These are phyloP conservation scores for Calosoma granatense DNA, from an alignment of 1,140 invertebrate species.

Conservation along the genomic window DNA sequence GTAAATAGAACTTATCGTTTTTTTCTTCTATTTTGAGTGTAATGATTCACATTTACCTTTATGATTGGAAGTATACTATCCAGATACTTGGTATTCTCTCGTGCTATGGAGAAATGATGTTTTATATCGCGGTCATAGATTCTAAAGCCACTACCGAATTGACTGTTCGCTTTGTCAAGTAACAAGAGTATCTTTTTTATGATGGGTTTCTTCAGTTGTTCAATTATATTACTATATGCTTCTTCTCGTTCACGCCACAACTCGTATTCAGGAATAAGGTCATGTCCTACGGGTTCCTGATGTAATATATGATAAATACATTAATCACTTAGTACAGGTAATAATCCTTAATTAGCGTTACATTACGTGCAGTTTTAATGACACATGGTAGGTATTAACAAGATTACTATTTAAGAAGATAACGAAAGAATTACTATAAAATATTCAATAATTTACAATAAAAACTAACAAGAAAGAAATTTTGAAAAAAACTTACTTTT, in stretches of 20 bases:
- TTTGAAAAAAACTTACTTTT: too few relatives aligned
- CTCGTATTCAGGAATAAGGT: slow-evolving; percentile 70
- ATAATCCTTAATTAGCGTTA: slow-evolving; percentile 22
- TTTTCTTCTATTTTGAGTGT: too few relatives aligned
- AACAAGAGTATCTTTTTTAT: slow-evolving; percentile 48
- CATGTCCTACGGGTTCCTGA: slow-evolving; percentile 48
- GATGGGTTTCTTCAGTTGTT: slow-evolving; percentile 65
- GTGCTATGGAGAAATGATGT: slow-evolving; percentile 62
- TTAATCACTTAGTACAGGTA: slow-evolving; percentile 24
- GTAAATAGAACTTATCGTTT: slow-evolving; percentile 20
- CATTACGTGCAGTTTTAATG: slow-evolving; percentile 3
- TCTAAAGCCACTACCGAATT: slow-evolving; percentile 40
- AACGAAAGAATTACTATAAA: too few relatives aligned
- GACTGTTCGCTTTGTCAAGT: slow-evolving; percentile 40
- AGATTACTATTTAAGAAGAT: too few relatives aligned
- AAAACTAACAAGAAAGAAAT: too few relatives aligned
- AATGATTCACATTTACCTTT: neutral
- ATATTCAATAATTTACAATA: too few relatives aligned
- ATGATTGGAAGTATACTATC: slow-evolving; percentile 51
- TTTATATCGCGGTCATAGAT: slow-evolving; percentile 46
- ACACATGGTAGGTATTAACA: too few relatives aligned
- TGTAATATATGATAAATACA: neutral
- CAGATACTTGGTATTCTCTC: slow-evolving; percentile 77
- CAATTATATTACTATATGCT: slow-evolving; percentile 61
- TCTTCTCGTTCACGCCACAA: slow-evolving; percentile 73